Percentiles rank a stretch among this genome's conserved stretches.
Evolutionary conservation across 2,797 vertebrate genomes (phyloP).

Genomic region (Gymnopithys bicolor): DNA sequence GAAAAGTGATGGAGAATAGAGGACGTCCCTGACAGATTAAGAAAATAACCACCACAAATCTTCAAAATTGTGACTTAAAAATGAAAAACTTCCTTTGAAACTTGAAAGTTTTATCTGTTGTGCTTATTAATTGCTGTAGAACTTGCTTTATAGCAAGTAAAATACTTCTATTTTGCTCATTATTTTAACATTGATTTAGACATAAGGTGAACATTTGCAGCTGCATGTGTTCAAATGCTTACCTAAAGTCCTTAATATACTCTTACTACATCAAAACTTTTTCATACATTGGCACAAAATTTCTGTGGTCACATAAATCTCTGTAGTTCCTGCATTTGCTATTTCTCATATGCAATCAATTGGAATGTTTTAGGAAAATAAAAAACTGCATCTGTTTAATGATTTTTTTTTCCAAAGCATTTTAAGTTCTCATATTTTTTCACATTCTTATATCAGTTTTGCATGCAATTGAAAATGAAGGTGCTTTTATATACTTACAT

Average conservation of each 20-base stretch:
- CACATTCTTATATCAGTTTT: not conserved
- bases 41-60: not conserved
- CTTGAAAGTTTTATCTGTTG: not conserved
- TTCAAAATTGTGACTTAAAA: not conserved
- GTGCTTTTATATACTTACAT: not conserved
- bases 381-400: not conserved
- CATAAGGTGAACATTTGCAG: not conserved
- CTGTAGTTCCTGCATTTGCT: not conserved
- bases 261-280: not conserved
- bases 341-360: not conserved
- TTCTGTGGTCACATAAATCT: not conserved
- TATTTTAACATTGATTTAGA: not conserved
- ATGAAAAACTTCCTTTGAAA: not conserved
- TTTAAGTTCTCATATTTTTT: not conserved
- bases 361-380: not conserved
- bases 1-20: not conserved
- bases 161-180: not conserved
- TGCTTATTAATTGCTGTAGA: not conserved
- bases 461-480: not conserved
- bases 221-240: not conserved
- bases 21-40: not conserved
- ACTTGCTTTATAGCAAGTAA: not conserved
- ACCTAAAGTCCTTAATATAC: not conserved
- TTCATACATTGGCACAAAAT: not conserved
- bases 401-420: not conserved